Base-by-base conservation (phyloP, 2,797 vertebrate species). In the Adrianichthys oophorus region DNA sequence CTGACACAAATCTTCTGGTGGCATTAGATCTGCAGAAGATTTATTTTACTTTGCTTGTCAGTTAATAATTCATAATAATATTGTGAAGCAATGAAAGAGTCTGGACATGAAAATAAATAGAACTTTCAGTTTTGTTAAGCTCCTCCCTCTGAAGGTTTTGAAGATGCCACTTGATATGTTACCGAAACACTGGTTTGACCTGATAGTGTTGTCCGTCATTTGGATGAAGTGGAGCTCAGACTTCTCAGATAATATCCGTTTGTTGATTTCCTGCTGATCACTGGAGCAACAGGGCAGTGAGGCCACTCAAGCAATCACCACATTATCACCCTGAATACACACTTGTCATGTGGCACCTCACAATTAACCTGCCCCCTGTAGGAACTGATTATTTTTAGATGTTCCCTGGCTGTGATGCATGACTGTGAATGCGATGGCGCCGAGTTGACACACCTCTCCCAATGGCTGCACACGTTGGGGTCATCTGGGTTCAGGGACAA, bases 381-480 rank as follows among this genome's bases (percentile, higher is more conserved):
- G 53, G 69, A 65, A 80, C 56, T 75, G 74, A 77, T 84, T 79
- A 79, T 82, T 65, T 37, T 4, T 12, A 37, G 10, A 37, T 37
- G 10, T 29, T 7, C 26, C 26, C 5, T 1, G 26, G 26, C 26
- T 29, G 24, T 32, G 29, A 32, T 2, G 29, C 8, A 8, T 32
- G 8, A 8, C 29, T 32, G 32, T 37, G 32, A 29, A 29, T 1
- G 15, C 13, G 13, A 42, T 10, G 13, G n/a, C 41, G 41, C 19
- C 19, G 3, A 16, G 15, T 2, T 17, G 2, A 71, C 89, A 59
- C 87, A 98, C 96, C 96, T 98, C 87, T 98, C 96, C 96, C 96
- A 98, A 84, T 97, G 96, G 85, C 96, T 98, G 83, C 96, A 98
- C 72, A 98, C 96, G 7, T 98, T 98, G 52, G 96, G 95, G 86